These are phyloP conservation scores for Helicoverpa assulta DNA, from an alignment of 2,888 invertebrate genomes.

Conservation along the genomic window DNA sequence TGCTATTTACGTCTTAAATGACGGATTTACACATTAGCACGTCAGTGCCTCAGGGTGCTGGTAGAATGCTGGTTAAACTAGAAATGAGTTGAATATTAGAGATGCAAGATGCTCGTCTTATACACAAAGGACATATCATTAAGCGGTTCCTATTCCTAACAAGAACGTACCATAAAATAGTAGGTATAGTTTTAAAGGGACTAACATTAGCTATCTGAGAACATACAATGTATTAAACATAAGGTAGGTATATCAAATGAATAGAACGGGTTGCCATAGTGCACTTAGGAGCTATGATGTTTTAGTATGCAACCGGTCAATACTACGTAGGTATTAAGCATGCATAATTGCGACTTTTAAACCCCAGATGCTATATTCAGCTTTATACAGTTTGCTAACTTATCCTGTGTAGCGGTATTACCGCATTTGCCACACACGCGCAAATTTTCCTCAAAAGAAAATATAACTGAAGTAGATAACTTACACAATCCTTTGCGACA, in stretches of 20 bases:
- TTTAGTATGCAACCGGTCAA: constrained; percentile 20
- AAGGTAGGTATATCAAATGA: constrained; percentile 25
- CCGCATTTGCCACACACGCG: background rate
- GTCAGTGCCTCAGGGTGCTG: background rate
- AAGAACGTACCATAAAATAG: no score
- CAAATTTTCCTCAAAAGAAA: background rate
- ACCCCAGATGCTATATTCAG: background rate
- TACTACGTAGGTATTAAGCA: background rate
- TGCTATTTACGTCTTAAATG: constrained; percentile 24
- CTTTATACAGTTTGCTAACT: background rate
- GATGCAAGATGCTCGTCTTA: no score
- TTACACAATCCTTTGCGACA: no score
- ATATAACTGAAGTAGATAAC: background rate
- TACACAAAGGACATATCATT: no score
- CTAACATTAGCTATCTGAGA: background rate
- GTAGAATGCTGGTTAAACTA: background rate
- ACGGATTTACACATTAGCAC: constrained; percentile 8
- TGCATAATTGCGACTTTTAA: constrained; percentile 18
- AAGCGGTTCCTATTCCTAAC: no score
- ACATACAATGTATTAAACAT: constrained; percentile 15
- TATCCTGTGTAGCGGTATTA: background rate
- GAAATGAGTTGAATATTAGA: background rate
- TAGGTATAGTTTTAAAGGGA: no score
- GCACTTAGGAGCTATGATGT: constrained; percentile 19
- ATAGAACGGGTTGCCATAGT: constrained; percentile 25